Conservation (phyloP, 2,888 invertebrate species). For the Cyrtodaria siliqua region DNA sequence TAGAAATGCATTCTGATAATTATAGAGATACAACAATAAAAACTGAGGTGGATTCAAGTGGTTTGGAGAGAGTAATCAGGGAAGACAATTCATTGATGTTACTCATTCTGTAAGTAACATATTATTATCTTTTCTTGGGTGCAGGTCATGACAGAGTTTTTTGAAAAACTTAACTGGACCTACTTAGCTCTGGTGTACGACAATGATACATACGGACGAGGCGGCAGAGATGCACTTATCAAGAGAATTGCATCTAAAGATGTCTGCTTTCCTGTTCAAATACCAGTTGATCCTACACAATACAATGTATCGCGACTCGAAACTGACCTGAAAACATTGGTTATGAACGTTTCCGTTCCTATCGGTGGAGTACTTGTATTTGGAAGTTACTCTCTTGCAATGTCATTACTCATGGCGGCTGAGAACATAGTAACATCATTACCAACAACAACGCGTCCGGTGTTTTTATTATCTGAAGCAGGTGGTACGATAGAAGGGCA, state of each 20-base stretch:
- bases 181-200: conserved; percentile 53
- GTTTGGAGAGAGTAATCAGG: too few relatives aligned
- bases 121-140: conserved; percentile 19
- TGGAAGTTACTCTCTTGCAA: conserved; percentile 26
- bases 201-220: conserved; percentile 51
- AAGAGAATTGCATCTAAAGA: conserved; percentile 9
- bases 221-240: conserved; percentile 26
- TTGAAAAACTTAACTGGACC: conserved; percentile 43
- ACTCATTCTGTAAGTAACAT: too few relatives aligned
- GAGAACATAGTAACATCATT: conserved; percentile 19
- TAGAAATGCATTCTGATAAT: too few relatives aligned
- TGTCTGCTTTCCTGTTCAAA: conserved; percentile 40
- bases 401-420: conserved; percentile 24
- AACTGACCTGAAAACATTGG: conserved; percentile 4
- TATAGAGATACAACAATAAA: too few relatives aligned
- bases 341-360: conserved; percentile 15
- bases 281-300: conserved; percentile 8
- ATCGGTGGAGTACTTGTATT: conserved; percentile 45
- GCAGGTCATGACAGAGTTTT: conserved; percentile 41
- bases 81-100: too few relatives aligned
- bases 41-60: too few relatives aligned
- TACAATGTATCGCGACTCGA: conserved; percentile 5
- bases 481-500: conserved; percentile 25
- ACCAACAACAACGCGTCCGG: conserved; percentile 16
- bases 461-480: conserved; percentile 52